Evolutionary conservation across 2,113 vertebrate species (phyloP).

Genomic region (Tupaia tana): DNA sequence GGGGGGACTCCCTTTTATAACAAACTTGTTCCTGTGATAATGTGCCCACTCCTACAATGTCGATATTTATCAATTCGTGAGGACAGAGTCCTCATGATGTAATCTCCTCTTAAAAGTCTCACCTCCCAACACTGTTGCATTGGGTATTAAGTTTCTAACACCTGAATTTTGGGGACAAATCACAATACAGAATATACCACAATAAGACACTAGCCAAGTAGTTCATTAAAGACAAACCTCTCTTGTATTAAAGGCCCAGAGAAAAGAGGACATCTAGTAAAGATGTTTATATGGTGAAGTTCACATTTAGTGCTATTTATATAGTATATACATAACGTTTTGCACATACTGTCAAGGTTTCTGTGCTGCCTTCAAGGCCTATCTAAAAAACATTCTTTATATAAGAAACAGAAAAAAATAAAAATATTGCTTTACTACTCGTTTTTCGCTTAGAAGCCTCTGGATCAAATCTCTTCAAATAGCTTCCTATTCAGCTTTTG

Average conservation of each 20-base stretch:
- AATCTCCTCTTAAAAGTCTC: no score
- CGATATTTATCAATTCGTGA: no score
- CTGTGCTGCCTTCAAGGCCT: slow-evolving; percentile 30
- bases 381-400: neutral
- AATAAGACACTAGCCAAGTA: neutral
- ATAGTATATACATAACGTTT: slow-evolving; percentile 37
- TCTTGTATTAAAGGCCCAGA: neutral
- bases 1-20: no score
- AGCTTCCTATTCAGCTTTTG: neutral
- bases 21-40: no score
- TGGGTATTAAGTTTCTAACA: no score
- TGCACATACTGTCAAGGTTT: slow-evolving; percentile 56
- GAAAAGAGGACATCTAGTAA: slow-evolving; percentile 9
- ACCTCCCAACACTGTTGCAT: no score
- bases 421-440: slow-evolving; percentile 34
- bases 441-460: slow-evolving; percentile 47
- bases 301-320: slow-evolving; percentile 57
- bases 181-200: neutral
- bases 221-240: neutral
- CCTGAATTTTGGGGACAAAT: no score
- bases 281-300: slow-evolving; percentile 34
- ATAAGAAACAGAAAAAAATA: slow-evolving; percentile 43
- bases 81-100: no score
- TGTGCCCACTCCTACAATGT: no score
- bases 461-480: slow-evolving; percentile 28